Percentiles rank a stretch among this genome's conserved stretches.
Conservation (phyloP, 2,113 vertebrate genomes). For the Oreotragus oreotragus region DNA sequence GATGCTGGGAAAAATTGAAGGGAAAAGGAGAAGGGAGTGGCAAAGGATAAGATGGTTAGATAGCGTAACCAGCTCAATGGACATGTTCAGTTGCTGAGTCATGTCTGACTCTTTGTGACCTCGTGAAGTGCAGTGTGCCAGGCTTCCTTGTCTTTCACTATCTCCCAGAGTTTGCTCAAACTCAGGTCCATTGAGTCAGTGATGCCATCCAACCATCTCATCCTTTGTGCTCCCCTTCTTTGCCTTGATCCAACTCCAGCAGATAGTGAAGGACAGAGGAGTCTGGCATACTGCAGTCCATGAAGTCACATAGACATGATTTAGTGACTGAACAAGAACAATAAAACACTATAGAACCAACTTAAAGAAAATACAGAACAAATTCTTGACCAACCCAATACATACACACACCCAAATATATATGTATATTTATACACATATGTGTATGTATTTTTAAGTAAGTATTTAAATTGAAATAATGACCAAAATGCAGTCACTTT, state of each 20-base stretch:
- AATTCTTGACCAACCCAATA: background rate
- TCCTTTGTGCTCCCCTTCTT: background rate
- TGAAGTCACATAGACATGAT: background rate
- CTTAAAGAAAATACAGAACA: background rate
- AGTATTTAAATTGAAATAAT: slow-evolving; percentile 9
- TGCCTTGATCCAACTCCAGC: background rate
- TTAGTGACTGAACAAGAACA: background rate
- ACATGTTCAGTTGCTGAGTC: background rate
- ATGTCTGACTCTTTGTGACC: background rate
- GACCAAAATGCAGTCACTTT: background rate
- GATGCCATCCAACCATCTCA: background rate
- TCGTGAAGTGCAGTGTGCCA: accelerated
- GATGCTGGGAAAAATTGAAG: background rate
- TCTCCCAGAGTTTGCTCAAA: background rate
- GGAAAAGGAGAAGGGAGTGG: background rate
- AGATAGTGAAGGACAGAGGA: background rate
- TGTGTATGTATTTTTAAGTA: background rate
- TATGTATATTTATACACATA: background rate
- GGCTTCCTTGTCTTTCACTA: background rate
- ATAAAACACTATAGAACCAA: background rate
- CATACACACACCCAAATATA: background rate
- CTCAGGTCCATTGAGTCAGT: background rate
- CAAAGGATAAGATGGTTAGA: background rate
- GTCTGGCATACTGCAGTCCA: background rate
- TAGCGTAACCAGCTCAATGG: background rate